phyloP scores from a whole-genome alignment of 2,797 vertebrate species.

The Sylvilagus floridanus region DNA sequence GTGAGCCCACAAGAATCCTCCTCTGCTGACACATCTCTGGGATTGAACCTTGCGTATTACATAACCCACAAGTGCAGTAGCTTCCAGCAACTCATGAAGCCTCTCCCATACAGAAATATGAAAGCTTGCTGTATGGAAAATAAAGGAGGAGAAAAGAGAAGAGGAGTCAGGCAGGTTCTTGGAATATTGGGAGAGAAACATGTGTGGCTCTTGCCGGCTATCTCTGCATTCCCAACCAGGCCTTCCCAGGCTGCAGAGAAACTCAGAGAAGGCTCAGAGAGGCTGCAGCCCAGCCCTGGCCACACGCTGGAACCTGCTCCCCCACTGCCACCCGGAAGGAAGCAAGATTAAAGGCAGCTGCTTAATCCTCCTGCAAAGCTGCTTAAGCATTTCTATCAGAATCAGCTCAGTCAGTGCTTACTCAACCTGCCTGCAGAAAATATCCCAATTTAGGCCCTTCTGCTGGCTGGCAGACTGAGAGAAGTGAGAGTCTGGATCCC shows the following conservation, averaged over 20 bases:
- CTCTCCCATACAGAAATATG: constrained; percentile 62
- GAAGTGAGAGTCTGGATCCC: constrained; percentile 67
- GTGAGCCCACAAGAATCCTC: constrained; percentile 31
- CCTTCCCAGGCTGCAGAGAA: background rate
- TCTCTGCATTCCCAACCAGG: background rate
- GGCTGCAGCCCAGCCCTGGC: constrained; percentile 7
- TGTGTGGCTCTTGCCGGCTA: background rate
- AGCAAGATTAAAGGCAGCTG: constrained; percentile 86
- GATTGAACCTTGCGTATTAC: background rate
- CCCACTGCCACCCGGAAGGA: constrained; percentile 70
- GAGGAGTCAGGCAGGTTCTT: constrained; percentile 68
- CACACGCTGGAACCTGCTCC: background rate
- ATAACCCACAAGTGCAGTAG: constrained; percentile 66
- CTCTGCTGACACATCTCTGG: background rate
- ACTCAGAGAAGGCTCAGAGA: background rate
- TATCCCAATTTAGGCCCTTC: constrained; percentile 77
- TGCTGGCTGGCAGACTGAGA: constrained; percentile 68
- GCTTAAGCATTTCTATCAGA: constrained; percentile 87
- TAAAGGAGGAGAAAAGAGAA: constrained; percentile 42
- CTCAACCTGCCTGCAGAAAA: constrained; percentile 83
- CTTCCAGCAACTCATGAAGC: constrained; percentile 65
- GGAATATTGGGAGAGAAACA: constrained; percentile 39
- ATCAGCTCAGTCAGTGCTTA: constrained; percentile 84
- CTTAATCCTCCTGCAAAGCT: constrained; percentile 88
- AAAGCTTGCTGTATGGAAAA: constrained; percentile 67